Percentiles rank a stretch among this genome's conserved stretches.
phyloP scores from a whole-genome alignment of 2,888 invertebrate species.

The Busseola fusca region DNA sequence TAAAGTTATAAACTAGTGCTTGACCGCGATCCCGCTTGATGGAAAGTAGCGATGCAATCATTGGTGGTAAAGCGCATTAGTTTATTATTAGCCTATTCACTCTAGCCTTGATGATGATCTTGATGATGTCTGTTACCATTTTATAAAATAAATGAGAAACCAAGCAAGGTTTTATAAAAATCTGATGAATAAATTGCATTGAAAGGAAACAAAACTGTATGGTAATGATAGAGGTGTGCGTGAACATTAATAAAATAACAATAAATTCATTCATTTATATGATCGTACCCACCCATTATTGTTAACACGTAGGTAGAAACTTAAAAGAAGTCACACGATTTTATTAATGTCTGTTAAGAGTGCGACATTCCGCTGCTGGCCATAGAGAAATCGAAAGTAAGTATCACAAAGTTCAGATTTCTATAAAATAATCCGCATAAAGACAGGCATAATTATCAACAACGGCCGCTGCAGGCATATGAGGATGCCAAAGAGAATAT shows the following conservation, averaged over 20 bases:
- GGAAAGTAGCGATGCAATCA: too few species aligned
- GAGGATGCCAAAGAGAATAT: too few species aligned
- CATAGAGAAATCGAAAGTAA: too few species aligned
- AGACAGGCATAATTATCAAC: too few species aligned
- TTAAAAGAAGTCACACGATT: background rate
- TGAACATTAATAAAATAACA: slow-evolving; percentile 36
- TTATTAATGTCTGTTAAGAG: background rate
- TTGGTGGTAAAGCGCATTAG: too few species aligned
- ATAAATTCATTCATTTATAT: slow-evolving; percentile 32
- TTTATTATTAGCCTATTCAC: too few species aligned
- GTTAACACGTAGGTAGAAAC: slow-evolving; percentile 3
- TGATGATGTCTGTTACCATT: background rate
- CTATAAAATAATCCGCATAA: background rate
- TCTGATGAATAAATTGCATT: background rate
- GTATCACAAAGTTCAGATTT: background rate
- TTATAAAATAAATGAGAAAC: background rate
- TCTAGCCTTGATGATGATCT: too few species aligned
- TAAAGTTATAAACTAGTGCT: too few species aligned
- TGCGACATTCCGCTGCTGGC: background rate
- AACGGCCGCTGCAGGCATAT: too few species aligned
- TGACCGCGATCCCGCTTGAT: too few species aligned
- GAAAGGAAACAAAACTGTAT: background rate
- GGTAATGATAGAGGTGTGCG: background rate
- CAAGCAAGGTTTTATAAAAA: background rate
- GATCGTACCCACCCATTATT: background rate